A percentile compares a stretch with the other conserved stretches of the same genome.
Evolutionary conservation across 2,113 vertebrate genomes (phyloP).

Genomic region (Zootoca vivipara): DNA sequence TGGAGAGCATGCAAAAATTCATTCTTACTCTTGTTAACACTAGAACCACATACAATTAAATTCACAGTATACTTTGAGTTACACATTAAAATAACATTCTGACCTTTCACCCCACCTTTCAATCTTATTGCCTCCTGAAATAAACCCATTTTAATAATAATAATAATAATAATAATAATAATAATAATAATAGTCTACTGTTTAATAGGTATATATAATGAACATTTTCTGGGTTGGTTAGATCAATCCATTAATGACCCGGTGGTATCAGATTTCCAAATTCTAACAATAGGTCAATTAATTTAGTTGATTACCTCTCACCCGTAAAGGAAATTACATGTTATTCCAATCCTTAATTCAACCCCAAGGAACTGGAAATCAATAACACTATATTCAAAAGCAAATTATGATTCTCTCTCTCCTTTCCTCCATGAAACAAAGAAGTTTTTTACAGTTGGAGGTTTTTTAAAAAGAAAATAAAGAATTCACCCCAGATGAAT

Average conservation of each 20-base stretch:
- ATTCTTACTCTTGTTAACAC: not conserved
- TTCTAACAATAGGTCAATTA: not conserved
- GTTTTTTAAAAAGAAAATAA: not conserved
- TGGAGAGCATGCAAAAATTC: not conserved
- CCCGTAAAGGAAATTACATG: not conserved
- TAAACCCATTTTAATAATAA: too few relatives aligned
- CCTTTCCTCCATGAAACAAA: not conserved
- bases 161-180: too few relatives aligned
- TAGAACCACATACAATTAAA: not conserved
- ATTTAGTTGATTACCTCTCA: not conserved
- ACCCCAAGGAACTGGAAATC: not conserved
- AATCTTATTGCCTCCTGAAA: too few relatives aligned
- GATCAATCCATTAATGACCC: not conserved
- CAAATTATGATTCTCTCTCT: not conserved
- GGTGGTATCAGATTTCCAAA: not conserved
- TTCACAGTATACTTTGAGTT: not conserved
- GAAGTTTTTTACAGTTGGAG: not conserved
- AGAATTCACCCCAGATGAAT: too few relatives aligned
- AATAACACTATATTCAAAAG: not conserved
- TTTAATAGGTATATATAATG: not conserved
- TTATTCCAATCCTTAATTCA: not conserved
- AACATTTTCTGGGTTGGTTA: not conserved
- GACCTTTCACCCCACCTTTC: too few relatives aligned
- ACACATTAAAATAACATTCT: too few relatives aligned
- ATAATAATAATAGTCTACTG: too few relatives aligned